Conservation (phyloP, 1,140 invertebrate species). For the Luehdorfia chinensis region DNA sequence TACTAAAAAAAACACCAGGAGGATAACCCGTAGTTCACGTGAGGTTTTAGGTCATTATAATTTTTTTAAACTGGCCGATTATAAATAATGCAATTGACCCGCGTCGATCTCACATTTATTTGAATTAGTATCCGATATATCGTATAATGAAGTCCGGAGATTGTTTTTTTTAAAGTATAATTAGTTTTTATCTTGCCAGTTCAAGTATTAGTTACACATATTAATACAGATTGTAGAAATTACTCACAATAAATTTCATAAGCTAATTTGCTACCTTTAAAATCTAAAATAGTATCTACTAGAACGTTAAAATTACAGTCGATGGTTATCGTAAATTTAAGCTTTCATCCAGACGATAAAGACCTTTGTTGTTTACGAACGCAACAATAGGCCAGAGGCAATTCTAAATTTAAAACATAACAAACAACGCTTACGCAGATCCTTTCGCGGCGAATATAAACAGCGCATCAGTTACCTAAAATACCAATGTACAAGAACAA, state of each 20-base stretch:
- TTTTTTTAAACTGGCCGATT: conserved; percentile 35
- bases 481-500: conserved; percentile 20
- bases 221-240: too few relatives aligned
- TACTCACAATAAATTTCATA: too few relatives aligned
- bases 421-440: conserved; percentile 27
- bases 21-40: conserved; percentile 31
- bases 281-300: too few relatives aligned
- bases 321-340: too few relatives aligned
- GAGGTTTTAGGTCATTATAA: conserved; percentile 40
- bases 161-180: conserved; percentile 3
- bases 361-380: too few relatives aligned
- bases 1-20: conserved; percentile 22
- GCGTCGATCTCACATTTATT: conserved; percentile 24
- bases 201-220: too few relatives aligned
- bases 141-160: conserved; percentile 9
- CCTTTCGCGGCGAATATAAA: conserved; percentile 27
- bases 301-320: too few relatives aligned
- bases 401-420: conserved; percentile 32
- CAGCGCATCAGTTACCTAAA: conserved; percentile 20
- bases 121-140: conserved; percentile 19
- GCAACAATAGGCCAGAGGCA: conserved; percentile 24
- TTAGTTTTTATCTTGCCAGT: too few relatives aligned
- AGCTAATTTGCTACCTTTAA: too few relatives aligned
- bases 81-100: conserved; percentile 42
- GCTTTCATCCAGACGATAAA: background rate